Base-by-base conservation (phyloP, 1,140 invertebrate genomes). In the Drosophila simulans region DNA sequence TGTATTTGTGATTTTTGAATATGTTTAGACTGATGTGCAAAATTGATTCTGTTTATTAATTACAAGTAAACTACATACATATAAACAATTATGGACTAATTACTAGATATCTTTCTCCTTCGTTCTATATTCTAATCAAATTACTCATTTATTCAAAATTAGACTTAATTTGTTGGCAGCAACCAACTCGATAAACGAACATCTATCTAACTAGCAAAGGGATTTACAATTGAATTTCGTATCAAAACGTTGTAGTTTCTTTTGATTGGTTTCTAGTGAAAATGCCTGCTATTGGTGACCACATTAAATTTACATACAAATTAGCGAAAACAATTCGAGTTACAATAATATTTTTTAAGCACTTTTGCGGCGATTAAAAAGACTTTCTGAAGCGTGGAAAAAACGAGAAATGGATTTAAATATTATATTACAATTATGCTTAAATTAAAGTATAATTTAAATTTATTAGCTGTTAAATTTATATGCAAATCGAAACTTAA, bases 1-100 rank as follows among this genome's bases (percentile, higher is more conserved):
- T 89, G 85, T 89, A 89, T 90, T 90, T 89, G 84, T 89, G 84
- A 89, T 89, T 89, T 84, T 89, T 86, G 83, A 86, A 86, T 86
- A 88, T 89, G 84, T 89, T 89, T 89, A 89, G 84, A 89, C 84
- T 89, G 84, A 89, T 77, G 84, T 86, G 81, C 84, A 89, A 89
- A 89, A 89, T 89, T 88, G 20, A 85, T 88, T 83, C 72, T 89
- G 81, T 85, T 85, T 84, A 85, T 84, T 85, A 69, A 85, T 85
- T 69, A 70, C 66, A 27, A 70, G 51, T 85, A 85, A 84, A 80
- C 59, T 84, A 76, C 80, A 76, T 84, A 76, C 80, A 76, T 57
- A 76, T 64, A 62, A 69, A 34, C 11, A n/a, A 55, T 37, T 56
- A 70, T 70, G 64, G 64, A 70, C 51, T 70, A 70, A 70, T 48